A percentile compares a stretch with the other conserved stretches of the same genome.
These are phyloP conservation scores for Pantelozetes paolii DNA, from an alignment of 2,888 invertebrate species.

Conservation along the genomic window DNA sequence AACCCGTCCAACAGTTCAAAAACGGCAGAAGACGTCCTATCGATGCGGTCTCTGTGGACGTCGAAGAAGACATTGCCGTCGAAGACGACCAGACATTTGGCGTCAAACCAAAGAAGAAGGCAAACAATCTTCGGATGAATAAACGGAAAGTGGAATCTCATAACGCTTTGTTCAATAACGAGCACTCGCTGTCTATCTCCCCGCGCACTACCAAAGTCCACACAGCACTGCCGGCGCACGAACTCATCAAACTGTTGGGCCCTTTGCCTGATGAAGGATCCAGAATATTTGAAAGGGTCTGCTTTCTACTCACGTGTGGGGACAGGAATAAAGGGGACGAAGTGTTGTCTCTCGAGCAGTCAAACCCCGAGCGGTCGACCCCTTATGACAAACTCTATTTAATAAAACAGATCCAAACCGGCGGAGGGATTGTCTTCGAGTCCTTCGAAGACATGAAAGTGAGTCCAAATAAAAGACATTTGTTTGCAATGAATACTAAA, in stretches of 20 bases:
- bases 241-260: slow-evolving; percentile 41
- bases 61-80: neutral
- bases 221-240: slow-evolving; percentile 31
- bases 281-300: slow-evolving; percentile 27
- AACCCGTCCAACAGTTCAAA: neutral
- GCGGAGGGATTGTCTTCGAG: slow-evolving; percentile 51
- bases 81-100: slow-evolving; percentile 9
- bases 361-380: slow-evolving; percentile 37
- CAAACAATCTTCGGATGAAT: neutral
- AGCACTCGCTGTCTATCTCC: slow-evolving; percentile 22
- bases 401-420: slow-evolving; percentile 49
- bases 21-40: slow-evolving; percentile 3
- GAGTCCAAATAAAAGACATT: neutral
- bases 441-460: slow-evolving; percentile 46
- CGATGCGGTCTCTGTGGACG: neutral
- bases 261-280: slow-evolving; percentile 36
- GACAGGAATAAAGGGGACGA: neutral
- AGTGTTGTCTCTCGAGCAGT: slow-evolving; percentile 2
- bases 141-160: slow-evolving; percentile 26
- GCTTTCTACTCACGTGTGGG: slow-evolving; percentile 38
- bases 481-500: neutral
- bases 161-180: neutral
- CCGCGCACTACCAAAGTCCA: slow-evolving; percentile 17
- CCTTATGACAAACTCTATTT: slow-evolving; percentile 52
- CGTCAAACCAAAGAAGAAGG: slow-evolving; percentile 17